Evolutionary conservation across 2,797 vertebrate genomes (phyloP).

Genomic region (Toxotes lorentzi): DNA sequence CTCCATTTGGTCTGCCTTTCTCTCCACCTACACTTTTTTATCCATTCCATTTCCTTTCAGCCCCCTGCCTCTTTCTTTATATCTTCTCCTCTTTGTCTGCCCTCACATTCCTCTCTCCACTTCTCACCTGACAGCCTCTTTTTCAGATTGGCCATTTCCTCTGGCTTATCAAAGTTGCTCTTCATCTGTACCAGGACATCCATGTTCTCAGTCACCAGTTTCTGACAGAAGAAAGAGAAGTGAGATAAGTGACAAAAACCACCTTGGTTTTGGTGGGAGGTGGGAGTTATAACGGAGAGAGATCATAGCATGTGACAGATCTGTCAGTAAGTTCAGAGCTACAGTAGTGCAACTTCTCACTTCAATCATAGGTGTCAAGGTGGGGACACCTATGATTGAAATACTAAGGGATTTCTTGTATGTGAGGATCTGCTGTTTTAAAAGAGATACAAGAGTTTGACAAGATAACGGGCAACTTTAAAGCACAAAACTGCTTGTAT

Average conservation of each 20-base stretch:
- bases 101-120: background rate
- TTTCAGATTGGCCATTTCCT: slow-evolving; percentile 87
- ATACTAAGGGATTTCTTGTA: background rate
- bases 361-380: slow-evolving; percentile 51
- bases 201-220: slow-evolving; percentile 96
- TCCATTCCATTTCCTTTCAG: background rate
- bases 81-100: slow-evolving; percentile 1
- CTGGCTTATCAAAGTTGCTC: slow-evolving; percentile 88
- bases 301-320: slow-evolving; percentile 16
- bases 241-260: slow-evolving; percentile 31
- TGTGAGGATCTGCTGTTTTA: background rate
- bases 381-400: too few species aligned
- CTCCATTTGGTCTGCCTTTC: background rate
- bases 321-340: slow-evolving; percentile 23
- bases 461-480: background rate
- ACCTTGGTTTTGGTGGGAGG: too few species aligned
- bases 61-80: background rate
- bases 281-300: slow-evolving; percentile 12
- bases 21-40: background rate
- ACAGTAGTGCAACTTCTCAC: background rate
- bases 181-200: slow-evolving; percentile 94
- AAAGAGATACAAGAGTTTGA: background rate
- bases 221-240: slow-evolving; percentile 79
- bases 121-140: slow-evolving; percentile 89
- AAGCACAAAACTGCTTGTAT: background rate